Conservation (phyloP, 2,113 vertebrate species). For the Uropsilus gracilis region DNA sequence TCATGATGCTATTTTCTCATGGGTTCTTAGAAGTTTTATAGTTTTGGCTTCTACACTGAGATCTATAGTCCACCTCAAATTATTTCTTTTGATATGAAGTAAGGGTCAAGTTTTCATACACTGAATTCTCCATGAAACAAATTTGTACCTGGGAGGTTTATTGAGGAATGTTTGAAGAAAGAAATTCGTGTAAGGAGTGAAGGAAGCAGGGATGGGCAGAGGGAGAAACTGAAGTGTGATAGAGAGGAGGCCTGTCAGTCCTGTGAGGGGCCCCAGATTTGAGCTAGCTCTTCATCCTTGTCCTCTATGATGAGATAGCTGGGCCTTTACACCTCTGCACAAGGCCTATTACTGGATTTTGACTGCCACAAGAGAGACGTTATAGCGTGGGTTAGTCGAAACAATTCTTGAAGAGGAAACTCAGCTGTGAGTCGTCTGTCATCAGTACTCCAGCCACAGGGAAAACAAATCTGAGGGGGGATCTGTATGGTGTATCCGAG, state of each 20-base stretch:
- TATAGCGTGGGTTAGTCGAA: neutral
- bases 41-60: neutral
- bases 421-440: neutral
- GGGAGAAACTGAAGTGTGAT: neutral
- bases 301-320: neutral
- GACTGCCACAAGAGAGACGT: neutral
- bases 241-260: neutral
- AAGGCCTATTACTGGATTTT: neutral
- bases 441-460: neutral
- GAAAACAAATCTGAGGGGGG: neutral
- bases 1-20: neutral
- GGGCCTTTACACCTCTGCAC: neutral
- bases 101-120: neutral
- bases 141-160: neutral
- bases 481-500: neutral
- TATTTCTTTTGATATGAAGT: neutral
- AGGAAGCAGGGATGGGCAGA: neutral
- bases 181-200: neutral
- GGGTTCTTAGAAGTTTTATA: neutral
- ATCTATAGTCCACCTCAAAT: neutral
- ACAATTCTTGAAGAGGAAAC: neutral
- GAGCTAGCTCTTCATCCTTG: neutral
- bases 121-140: neutral
- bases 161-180: neutral
- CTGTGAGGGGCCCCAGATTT: neutral